Evolutionary conservation across 2,113 vertebrate species (phyloP).

Genomic region (Saimiri boliviensis): DNA sequence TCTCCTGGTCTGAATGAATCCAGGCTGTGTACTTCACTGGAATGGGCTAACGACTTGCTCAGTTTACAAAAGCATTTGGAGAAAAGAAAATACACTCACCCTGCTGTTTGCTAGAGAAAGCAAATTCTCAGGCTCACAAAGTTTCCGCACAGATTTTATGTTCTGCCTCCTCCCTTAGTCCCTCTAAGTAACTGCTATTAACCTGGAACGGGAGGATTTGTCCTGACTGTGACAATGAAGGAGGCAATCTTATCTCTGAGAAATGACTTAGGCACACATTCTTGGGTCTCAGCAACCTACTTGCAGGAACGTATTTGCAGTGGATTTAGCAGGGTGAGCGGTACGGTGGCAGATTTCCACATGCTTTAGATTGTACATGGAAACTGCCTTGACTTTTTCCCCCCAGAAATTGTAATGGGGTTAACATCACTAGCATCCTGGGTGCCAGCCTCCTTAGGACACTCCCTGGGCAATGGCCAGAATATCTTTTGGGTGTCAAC

Average conservation of each 20-base stretch:
- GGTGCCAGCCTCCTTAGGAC: background rate
- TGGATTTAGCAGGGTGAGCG: background rate
- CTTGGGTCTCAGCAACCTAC: background rate
- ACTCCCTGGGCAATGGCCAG: background rate
- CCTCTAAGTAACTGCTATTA: background rate
- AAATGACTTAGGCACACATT: background rate
- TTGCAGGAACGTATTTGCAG: background rate
- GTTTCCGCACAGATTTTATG: background rate
- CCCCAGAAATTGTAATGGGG: background rate
- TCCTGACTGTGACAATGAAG: background rate
- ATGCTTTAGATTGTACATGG: background rate
- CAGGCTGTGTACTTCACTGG: conserved; percentile 21
- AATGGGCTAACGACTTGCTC: conserved; percentile 2
- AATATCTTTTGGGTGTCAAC: background rate
- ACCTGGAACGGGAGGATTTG: background rate
- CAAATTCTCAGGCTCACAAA: background rate
- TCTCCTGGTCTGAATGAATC: conserved; percentile 31
- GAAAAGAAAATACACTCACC: conserved; percentile 38
- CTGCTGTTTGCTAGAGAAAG: conserved; percentile 6
- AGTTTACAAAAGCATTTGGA: conserved; percentile 31
- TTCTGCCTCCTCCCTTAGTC: background rate
- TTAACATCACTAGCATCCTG: background rate
- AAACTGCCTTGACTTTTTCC: background rate
- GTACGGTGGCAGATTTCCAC: background rate
- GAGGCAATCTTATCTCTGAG: background rate